Evolutionary conservation across 2,113 vertebrate genomes (phyloP).

Genomic region (Neolamprologus hecqui): DNA sequence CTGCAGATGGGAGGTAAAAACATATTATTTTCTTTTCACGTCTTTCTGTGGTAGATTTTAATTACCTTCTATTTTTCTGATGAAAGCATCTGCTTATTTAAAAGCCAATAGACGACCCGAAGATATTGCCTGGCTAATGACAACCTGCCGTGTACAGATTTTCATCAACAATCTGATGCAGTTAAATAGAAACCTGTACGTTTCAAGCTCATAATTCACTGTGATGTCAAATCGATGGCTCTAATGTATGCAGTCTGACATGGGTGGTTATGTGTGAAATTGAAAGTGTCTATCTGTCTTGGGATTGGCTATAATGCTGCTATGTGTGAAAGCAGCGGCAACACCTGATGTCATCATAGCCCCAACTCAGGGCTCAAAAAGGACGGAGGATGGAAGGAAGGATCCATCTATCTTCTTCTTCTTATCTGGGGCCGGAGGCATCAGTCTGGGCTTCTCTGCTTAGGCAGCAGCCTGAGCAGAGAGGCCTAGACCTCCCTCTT

Average conservation of each 20-base stretch:
- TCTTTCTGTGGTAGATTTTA: neutral
- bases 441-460: neutral
- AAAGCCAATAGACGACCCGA: neutral
- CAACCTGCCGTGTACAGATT: neutral
- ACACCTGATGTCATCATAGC: neutral
- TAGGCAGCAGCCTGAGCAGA: neutral
- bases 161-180: neutral
- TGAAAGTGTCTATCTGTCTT: neutral
- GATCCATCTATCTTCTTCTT: neutral
- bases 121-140: neutral
- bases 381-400: neutral
- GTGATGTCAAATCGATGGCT: conserved; percentile 25
- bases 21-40: neutral
- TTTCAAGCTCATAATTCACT: conserved; percentile 11
- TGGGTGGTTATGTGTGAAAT: neutral
- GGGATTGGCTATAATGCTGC: neutral
- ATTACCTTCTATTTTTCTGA: neutral
- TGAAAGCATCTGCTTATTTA: neutral
- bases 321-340: neutral
- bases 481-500: neutral
- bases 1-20: neutral
- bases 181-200: neutral
- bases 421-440: neutral
- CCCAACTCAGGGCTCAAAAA: neutral
- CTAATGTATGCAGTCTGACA: neutral